A percentile compares a stretch with the other conserved stretches of the same genome.
Evolutionary conservation across 2,888 invertebrate species (phyloP).

Genomic region (Leucozona laternaria): DNA sequence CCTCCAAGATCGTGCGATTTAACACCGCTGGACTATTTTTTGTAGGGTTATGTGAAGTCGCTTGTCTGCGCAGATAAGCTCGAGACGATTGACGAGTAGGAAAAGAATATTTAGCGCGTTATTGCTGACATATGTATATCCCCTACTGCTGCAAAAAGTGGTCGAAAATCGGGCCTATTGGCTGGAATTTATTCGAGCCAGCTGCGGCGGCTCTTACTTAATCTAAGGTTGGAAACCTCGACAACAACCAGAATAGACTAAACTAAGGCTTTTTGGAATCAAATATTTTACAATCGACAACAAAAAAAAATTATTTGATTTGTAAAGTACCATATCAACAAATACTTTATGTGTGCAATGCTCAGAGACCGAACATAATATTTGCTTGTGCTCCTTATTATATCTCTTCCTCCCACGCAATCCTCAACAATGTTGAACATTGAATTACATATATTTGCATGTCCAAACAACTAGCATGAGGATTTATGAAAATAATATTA

Average conservation of each 20-base stretch:
- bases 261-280: neutral
- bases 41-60: too few species aligned
- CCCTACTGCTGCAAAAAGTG: too few species aligned
- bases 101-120: too few species aligned
- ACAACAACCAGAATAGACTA: neutral
- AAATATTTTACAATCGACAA: neutral
- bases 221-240: neutral
- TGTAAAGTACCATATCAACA: neutral
- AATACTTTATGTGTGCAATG: neutral
- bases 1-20: too few species aligned
- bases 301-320: neutral
- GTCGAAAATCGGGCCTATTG: too few species aligned
- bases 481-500: constrained; percentile 26
- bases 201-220: too few species aligned
- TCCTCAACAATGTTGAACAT: constrained; percentile 14
- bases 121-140: too few species aligned
- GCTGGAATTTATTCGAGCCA: too few species aligned
- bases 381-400: constrained; percentile 29
- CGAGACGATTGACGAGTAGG: too few species aligned
- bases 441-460: constrained; percentile 17
- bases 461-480: constrained; percentile 40
- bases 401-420: constrained; percentile 62
- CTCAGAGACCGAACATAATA: neutral
- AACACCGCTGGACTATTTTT: too few species aligned
- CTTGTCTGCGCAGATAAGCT: too few species aligned